Evolutionary conservation across 2,113 vertebrate genomes (phyloP).

Genomic region (Atherinomorus stipes): DNA sequence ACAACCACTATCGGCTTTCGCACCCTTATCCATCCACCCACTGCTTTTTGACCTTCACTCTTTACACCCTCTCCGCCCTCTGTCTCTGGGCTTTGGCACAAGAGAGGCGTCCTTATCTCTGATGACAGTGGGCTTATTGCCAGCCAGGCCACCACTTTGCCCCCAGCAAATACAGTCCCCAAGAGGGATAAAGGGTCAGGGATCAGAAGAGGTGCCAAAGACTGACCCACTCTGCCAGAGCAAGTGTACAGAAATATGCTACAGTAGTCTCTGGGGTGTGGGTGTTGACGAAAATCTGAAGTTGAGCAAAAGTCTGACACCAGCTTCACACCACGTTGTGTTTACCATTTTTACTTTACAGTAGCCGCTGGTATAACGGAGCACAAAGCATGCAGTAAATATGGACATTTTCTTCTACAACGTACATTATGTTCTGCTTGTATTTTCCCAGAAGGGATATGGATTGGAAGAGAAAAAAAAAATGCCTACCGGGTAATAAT

Average conservation of each 20-base stretch:
- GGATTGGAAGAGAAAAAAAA: conserved; percentile 24
- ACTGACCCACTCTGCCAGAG: conserved; percentile 47
- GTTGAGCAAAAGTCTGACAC: conserved; percentile 11
- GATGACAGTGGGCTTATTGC: conserved; percentile 62
- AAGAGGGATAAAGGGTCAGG: conserved; percentile 51
- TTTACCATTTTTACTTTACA: conserved; percentile 26
- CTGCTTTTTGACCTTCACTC: conserved; percentile 64
- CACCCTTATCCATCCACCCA: conserved; percentile 31
- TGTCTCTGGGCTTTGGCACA: conserved; percentile 33
- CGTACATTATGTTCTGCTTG: conserved; percentile 32
- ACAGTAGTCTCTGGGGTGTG: conserved; percentile 7
- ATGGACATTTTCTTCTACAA: conserved; percentile 26
- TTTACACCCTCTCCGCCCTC: conserved; percentile 48
- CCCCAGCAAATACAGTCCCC: conserved; percentile 55
- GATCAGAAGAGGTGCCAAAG: conserved; percentile 51
- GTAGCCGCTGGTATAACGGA: conserved; percentile 9
- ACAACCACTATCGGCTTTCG: conserved; percentile 35
- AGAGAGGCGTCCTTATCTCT: conserved; percentile 69
- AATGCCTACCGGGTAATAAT: conserved; percentile 66
- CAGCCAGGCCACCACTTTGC: conserved; percentile 64
- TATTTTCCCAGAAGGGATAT: conserved; percentile 38
- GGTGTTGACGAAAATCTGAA: conserved; percentile 18
- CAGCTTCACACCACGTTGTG: background rate
- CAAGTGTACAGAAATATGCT: conserved; percentile 46
- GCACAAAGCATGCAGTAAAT: conserved; percentile 25